Evolutionary conservation across 37 sponge, comb jelly and placozoan species (phyloP).

Genomic region (Haliclona indistincta): DNA sequence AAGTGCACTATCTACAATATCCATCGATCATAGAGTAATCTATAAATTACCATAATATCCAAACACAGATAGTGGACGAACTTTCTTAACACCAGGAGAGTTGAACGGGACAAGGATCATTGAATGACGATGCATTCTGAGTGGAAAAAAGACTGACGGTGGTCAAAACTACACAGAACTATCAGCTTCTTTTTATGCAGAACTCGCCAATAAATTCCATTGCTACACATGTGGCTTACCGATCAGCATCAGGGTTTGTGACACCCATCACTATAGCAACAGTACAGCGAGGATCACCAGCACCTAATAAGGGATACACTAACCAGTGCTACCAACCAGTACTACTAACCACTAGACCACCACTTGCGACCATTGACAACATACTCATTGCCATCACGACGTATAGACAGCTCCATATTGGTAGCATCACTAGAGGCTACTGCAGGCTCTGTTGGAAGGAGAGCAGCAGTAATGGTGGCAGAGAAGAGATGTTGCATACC

Average conservation of each 20-base stretch:
- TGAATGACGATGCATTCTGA: conserved; percentile 64
- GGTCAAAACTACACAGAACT: no score
- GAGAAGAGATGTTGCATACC: conserved; percentile 13
- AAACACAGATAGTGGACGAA: conserved; percentile 85
- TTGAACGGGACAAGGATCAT: conserved; percentile 91
- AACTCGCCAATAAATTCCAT: no score
- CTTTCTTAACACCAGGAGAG: conserved; percentile 72
- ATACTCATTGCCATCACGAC: conserved; percentile 57
- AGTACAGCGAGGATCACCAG: conserved; percentile 85
- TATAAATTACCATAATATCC: conserved; percentile 59
- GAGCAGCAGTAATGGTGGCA: no score
- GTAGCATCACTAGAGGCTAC: conserved; percentile 96
- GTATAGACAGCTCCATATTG: conserved; percentile 71
- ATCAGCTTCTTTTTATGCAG: no score
- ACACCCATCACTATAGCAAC: conserved; percentile 84
- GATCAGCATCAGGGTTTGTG: conserved; percentile 23
- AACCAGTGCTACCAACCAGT: background rate
- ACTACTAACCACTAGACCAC: conserved; percentile 79
- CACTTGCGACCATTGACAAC: conserved; percentile 90
- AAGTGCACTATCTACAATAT: no score
- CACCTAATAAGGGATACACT: conserved; percentile 42
- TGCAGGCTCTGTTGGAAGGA: conserved; percentile 39
- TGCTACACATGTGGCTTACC: no score
- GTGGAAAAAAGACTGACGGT: no score
- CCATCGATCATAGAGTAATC: no score